Evolutionary conservation across 2,113 vertebrate species (phyloP).

Genomic region (Nasalis larvatus): DNA sequence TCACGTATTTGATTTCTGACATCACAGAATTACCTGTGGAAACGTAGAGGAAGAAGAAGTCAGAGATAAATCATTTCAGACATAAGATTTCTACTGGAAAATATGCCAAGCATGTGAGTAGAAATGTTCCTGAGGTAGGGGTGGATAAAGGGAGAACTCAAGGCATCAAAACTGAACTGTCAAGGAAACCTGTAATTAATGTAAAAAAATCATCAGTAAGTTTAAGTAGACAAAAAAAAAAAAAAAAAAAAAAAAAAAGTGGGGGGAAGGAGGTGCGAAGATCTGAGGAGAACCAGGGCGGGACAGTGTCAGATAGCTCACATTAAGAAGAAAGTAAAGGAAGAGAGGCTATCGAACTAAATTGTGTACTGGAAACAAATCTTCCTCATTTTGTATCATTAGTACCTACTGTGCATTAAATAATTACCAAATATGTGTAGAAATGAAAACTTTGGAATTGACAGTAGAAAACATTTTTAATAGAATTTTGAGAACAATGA

Average conservation of each 20-base stretch:
- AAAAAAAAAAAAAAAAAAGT: background rate
- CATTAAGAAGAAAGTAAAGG: background rate
- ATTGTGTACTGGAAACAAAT: background rate
- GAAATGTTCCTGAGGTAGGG: background rate
- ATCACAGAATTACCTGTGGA: background rate
- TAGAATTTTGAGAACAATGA: background rate
- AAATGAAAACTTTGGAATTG: conserved; percentile 36
- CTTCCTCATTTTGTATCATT: background rate
- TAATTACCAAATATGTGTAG: background rate
- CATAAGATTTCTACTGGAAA: background rate
- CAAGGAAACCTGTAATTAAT: background rate
- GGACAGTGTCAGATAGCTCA: background rate
- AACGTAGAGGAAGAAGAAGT: background rate
- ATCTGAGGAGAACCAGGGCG: background rate
- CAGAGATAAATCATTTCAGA: background rate
- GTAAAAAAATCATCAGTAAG: background rate
- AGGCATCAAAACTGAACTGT: background rate
- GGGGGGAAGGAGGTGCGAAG: background rate
- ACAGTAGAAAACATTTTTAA: background rate
- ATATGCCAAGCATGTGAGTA: background rate
- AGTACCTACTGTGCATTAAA: background rate
- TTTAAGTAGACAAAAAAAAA: background rate
- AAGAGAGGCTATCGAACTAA: background rate
- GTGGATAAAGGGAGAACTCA: background rate
- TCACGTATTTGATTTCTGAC: background rate